These are phyloP conservation scores for Zoroaster sp. DNA, from an alignment of 53 echinoderm and acorn worm species.

Conservation along the genomic window DNA sequence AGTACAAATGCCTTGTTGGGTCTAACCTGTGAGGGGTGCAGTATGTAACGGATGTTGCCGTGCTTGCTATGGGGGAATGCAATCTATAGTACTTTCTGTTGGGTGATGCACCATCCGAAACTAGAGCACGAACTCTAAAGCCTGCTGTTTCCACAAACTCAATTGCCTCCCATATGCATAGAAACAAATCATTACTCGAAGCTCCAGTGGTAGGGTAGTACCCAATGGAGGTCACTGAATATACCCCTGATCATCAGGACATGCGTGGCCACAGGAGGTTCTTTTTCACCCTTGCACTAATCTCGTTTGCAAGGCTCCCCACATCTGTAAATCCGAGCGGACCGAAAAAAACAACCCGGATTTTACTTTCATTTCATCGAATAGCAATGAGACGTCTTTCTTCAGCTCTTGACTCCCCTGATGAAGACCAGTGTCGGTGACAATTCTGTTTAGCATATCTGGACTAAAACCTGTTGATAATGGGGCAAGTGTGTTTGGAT, in stretches of 20 bases:
- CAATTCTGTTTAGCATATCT: neutral
- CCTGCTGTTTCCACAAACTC: slow-evolving; percentile 37
- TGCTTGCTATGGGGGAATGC: neutral
- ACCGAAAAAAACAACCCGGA: slow-evolving; percentile 42
- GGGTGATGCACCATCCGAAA: slow-evolving; percentile 63
- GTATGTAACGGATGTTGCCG: neutral
- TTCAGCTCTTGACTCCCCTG: slow-evolving; percentile 2
- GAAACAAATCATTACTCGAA: slow-evolving; percentile 53
- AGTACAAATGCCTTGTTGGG: slow-evolving; percentile 47
- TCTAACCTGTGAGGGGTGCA: slow-evolving; percentile 38
- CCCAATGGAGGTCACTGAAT: slow-evolving; percentile 32
- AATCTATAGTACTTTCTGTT: slow-evolving; percentile 65
- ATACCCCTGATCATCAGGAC: slow-evolving; percentile 70
- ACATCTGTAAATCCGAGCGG: slow-evolving; percentile 52
- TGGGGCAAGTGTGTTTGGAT: slow-evolving; percentile 5
- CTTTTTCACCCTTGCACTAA: neutral
- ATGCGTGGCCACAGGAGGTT: slow-evolving; percentile 62
- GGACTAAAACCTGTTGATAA: slow-evolving; percentile 26
- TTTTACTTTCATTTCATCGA: slow-evolving; percentile 70
- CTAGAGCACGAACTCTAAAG: slow-evolving; percentile 49
- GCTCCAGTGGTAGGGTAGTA: slow-evolving; percentile 43
- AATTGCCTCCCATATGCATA: slow-evolving; percentile 42
- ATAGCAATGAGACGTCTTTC: slow-evolving; percentile 15
- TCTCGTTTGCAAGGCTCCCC: slow-evolving; percentile 51
- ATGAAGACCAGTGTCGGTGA: neutral